Conservation (phyloP, 2,888 invertebrate genomes). For the Eupithecia pulchellata region DNA sequence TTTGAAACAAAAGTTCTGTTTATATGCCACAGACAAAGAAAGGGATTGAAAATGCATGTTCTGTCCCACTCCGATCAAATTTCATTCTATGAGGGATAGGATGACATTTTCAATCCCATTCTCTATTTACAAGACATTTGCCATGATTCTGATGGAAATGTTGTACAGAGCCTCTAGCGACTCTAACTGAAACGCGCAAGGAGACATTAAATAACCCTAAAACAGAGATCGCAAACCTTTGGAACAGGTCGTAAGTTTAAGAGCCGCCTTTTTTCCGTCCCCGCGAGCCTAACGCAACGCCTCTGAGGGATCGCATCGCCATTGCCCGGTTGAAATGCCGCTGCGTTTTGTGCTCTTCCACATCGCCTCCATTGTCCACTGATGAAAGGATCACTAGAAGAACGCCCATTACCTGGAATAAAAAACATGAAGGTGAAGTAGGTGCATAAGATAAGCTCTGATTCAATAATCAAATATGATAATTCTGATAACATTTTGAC, state of each 20-base stretch:
- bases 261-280: constrained; percentile 78
- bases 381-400: constrained; percentile 93
- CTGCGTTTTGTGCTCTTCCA: constrained; percentile 88
- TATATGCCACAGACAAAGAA: not conserved
- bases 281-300: constrained; percentile 74
- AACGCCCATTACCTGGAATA: constrained; percentile 90
- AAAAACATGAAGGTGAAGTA: not conserved
- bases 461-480: not conserved
- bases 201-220: not conserved
- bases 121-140: not conserved
- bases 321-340: constrained; percentile 95
- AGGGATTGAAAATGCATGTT: not conserved
- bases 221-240: constrained; percentile 43
- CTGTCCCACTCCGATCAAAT: not conserved
- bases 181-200: not conserved
- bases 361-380: constrained; percentile 84
- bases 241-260: constrained; percentile 50
- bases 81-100: not conserved
- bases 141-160: not conserved
- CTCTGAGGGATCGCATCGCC: constrained; percentile 93
- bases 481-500: too few species aligned
- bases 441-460: not conserved
- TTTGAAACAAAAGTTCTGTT: not conserved
- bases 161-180: not conserved
- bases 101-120: not conserved